A percentile compares a stretch with the other conserved stretches of the same genome.
These are phyloP conservation scores for Suncus etruscus DNA, from an alignment of 2,113 vertebrate species.

Conservation along the genomic window DNA sequence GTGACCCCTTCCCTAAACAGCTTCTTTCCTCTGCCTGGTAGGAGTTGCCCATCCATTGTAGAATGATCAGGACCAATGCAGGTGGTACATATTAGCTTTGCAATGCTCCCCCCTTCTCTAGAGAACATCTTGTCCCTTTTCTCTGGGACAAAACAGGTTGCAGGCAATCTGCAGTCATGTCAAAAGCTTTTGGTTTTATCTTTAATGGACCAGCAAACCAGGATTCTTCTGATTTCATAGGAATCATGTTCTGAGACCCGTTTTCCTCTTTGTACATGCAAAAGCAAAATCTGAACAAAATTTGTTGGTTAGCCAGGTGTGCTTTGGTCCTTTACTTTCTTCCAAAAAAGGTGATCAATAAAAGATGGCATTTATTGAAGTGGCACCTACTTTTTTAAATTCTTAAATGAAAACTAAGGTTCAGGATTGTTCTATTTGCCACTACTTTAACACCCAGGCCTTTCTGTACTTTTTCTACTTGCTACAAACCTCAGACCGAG, in stretches of 20 bases:
- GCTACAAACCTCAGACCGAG: slow-evolving; percentile 47
- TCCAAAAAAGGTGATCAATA: slow-evolving; percentile 24
- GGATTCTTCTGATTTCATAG: slow-evolving; percentile 55
- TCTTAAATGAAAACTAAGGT: slow-evolving; percentile 60
- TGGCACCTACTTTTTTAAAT: slow-evolving; percentile 57
- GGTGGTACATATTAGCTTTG: slow-evolving; percentile 68
- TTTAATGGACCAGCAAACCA: slow-evolving; percentile 33
- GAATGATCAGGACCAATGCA: slow-evolving; percentile 68
- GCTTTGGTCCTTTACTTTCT: slow-evolving; percentile 27
- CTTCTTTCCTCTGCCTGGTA: slow-evolving; percentile 51
- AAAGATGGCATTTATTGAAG: slow-evolving; percentile 59
- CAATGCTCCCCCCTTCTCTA: neutral
- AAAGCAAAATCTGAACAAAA: slow-evolving; percentile 1
- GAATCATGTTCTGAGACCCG: slow-evolving; percentile 64
- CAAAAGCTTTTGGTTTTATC: slow-evolving; percentile 40
- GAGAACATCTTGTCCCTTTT: slow-evolving; percentile 49
- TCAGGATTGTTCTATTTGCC: slow-evolving; percentile 43
- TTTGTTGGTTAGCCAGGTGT: slow-evolving; percentile 23
- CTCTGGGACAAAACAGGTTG: slow-evolving; percentile 53
- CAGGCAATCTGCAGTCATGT: slow-evolving; percentile 53
- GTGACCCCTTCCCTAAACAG: slow-evolving; percentile 55
- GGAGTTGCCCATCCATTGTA: slow-evolving; percentile 49
- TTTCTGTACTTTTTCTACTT: slow-evolving; percentile 55
- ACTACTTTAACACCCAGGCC: slow-evolving; percentile 43
- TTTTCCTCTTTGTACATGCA: neutral